A percentile compares a stretch with the other conserved stretches of the same genome.
Evolutionary conservation across 2,113 vertebrate genomes (phyloP).

Genomic region (Istiophorus platypterus): DNA sequence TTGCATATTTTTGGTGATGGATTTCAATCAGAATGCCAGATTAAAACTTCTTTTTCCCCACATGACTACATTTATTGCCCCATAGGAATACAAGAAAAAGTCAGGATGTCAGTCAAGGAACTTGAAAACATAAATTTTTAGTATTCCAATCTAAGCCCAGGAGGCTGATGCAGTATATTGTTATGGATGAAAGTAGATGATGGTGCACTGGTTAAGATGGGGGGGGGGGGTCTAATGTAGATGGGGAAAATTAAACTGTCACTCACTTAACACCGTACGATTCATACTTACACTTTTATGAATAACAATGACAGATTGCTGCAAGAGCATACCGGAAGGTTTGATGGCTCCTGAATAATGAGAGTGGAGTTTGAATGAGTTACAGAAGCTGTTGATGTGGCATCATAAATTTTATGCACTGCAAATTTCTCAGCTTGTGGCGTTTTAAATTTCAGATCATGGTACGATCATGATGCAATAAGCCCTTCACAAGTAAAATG

Average conservation of each 20-base stretch:
- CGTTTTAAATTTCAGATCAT: conserved; percentile 44
- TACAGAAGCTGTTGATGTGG: conserved; percentile 29
- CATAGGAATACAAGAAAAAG: conserved; percentile 1
- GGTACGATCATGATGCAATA: conserved; percentile 42
- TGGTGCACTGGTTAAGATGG: conserved; percentile 30
- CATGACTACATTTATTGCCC: background rate
- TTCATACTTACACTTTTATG: conserved; percentile 62
- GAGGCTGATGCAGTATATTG: conserved; percentile 25
- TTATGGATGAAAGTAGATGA: conserved; percentile 67
- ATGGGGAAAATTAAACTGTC: conserved; percentile 79
- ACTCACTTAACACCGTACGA: conserved; percentile 67
- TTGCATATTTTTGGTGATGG: background rate
- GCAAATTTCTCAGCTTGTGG: conserved; percentile 26
- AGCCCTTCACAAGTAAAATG: conserved; percentile 6
- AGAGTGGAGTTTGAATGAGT: conserved; percentile 51
- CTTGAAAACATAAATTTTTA: conserved; percentile 17
- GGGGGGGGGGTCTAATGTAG: conserved; percentile 32
- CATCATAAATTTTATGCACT: conserved; percentile 56
- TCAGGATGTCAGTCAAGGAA: conserved; percentile 27
- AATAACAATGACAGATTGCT: conserved; percentile 67
- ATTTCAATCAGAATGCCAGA: background rate
- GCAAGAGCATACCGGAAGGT: conserved; percentile 22
- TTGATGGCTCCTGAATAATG: conserved; percentile 66
- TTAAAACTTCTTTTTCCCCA: background rate
- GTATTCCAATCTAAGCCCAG: conserved; percentile 9